Evolutionary conservation across 2,888 invertebrate genomes (phyloP).

Genomic region (Cantharis nigra): DNA sequence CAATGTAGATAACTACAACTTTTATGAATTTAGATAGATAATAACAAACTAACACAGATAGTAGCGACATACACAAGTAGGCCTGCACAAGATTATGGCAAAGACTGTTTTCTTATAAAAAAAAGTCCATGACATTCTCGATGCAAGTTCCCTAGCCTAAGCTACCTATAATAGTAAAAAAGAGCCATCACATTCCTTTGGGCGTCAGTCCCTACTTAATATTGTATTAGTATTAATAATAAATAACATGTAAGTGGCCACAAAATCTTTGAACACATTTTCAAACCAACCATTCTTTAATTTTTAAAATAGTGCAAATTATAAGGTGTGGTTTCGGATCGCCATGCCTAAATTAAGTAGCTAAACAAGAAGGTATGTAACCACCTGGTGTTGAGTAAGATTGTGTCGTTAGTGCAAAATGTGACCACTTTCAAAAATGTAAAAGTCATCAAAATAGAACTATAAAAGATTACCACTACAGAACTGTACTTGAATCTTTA

Average conservation of each 20-base stretch:
- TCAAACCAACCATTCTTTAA: conserved; percentile 3
- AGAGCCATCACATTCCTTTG: conserved; percentile 55
- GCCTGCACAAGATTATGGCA: conserved; percentile 44
- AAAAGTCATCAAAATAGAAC: conserved; percentile 41
- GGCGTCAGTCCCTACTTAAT: conserved; percentile 50
- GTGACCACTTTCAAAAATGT: conserved; percentile 37
- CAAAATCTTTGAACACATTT: conserved; percentile 28
- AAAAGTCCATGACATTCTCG: conserved; percentile 33
- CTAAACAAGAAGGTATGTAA: not conserved
- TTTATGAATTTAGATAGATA: conserved; percentile 50
- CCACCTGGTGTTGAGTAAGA: not conserved
- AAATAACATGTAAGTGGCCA: conserved; percentile 38
- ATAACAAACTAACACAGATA: conserved; percentile 57
- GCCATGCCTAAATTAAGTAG: not conserved
- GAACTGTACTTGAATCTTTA: conserved; percentile 23
- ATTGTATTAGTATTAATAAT: conserved; percentile 34
- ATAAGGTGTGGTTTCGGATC: not conserved
- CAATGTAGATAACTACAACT: conserved; percentile 48
- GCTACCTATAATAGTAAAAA: conserved; percentile 49
- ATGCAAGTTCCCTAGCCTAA: conserved; percentile 40
- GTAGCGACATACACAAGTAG: conserved; percentile 54
- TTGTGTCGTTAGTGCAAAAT: conserved; percentile 16
- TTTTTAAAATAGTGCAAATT: not conserved
- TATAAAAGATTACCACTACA: conserved; percentile 43
- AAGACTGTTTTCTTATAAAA: conserved; percentile 2